Evolutionary conservation across 1,140 invertebrate genomes (phyloP).

Genomic region (Psilanteris sp.): DNA sequence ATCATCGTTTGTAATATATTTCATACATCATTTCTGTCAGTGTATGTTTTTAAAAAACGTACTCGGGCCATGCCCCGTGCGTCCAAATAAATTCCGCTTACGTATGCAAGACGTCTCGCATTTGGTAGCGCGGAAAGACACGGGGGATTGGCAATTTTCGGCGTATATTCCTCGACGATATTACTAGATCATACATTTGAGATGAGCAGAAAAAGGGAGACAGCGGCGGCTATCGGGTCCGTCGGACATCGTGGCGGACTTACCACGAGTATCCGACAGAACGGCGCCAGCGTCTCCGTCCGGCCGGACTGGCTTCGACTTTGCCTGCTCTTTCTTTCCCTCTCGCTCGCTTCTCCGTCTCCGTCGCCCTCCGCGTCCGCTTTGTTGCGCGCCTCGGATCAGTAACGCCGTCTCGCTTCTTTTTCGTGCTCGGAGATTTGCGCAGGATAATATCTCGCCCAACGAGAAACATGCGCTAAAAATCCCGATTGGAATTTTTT

Average conservation of each 20-base stretch:
- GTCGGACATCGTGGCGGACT: constrained; percentile 58
- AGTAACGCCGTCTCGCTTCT: constrained; percentile 49
- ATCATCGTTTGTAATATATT: no score
- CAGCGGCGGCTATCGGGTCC: constrained; percentile 31
- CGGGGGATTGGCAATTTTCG: neutral
- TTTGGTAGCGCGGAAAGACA: no score
- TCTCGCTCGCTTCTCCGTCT: no score
- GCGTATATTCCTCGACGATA: neutral
- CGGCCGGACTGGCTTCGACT: constrained; percentile 45
- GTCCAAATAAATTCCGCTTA: no score
- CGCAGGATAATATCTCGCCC: constrained; percentile 50
- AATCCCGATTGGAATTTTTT: constrained; percentile 46
- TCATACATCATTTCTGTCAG: no score
- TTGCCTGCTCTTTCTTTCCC: constrained; percentile 35
- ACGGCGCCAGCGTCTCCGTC: constrained; percentile 70
- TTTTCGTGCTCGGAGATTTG: constrained; percentile 47
- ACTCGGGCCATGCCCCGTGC: no score
- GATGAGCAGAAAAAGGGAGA: constrained; percentile 29
- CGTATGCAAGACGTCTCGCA: no score
- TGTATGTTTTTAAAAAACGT: no score
- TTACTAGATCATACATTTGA: constrained; percentile 33
- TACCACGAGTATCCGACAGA: constrained; percentile 70
- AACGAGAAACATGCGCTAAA: constrained; percentile 38
- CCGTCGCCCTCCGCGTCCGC: constrained; percentile 31
- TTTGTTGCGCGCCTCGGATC: constrained; percentile 40